A percentile compares a stretch with the other conserved stretches of the same genome.
These are phyloP conservation scores for Cromileptes altivelis DNA, from an alignment of 2,113 vertebrate genomes.

Conservation along the genomic window DNA sequence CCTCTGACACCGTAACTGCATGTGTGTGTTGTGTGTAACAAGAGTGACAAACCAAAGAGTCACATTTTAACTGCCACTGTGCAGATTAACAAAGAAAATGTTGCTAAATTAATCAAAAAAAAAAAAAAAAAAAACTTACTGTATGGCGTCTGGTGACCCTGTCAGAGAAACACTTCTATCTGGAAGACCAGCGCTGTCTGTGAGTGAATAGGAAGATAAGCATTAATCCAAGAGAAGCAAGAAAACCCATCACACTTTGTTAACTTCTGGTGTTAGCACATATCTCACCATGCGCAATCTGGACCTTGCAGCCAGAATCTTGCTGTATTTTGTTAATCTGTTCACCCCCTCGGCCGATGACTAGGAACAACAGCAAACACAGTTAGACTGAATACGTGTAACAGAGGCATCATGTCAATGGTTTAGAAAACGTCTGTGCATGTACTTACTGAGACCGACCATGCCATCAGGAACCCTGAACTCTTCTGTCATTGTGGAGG, in stretches of 20 bases:
- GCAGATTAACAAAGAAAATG: no score
- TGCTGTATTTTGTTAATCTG: conserved; percentile 98
- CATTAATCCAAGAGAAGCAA: background rate
- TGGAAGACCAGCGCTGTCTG: conserved; percentile 91
- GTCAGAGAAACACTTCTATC: conserved; percentile 92
- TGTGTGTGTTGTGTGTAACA: no score
- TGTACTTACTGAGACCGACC: conserved; percentile 95
- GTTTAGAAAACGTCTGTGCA: background rate
- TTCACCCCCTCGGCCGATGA: conserved; percentile 94
- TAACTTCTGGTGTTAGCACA: background rate
- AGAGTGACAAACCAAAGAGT: no score
- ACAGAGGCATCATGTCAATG: background rate
- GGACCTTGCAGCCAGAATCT: conserved; percentile 96
- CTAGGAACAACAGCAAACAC: conserved; percentile 70
- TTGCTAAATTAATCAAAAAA: background rate
- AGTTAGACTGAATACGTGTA: conserved; percentile 7
- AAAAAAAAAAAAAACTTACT: conserved; percentile 83
- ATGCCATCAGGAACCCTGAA: conserved; percentile 93
- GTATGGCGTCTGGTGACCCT: conserved; percentile 89
- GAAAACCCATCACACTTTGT: background rate
- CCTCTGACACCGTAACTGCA: no score
- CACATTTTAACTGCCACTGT: no score
- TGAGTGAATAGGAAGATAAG: conserved; percentile 14
- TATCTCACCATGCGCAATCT: conserved; percentile 93
- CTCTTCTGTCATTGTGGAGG: conserved; percentile 90